Percentiles rank a stretch among this genome's conserved stretches.
Evolutionary conservation across 2,888 invertebrate species (phyloP).

Genomic region (Octodonta nipae): DNA sequence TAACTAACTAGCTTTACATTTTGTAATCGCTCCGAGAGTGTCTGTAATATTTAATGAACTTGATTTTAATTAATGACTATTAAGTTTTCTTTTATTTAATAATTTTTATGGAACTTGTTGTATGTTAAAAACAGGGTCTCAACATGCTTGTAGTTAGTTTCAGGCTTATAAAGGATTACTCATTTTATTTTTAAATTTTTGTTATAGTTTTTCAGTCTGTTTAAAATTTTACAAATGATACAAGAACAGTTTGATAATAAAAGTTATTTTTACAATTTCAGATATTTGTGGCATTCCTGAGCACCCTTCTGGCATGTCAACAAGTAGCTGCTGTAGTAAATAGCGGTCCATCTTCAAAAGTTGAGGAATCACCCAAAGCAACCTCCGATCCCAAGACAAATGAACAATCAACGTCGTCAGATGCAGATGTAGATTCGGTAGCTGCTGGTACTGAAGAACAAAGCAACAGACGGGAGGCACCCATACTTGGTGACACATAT

Average conservation of each 20-base stretch:
- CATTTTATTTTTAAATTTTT: no score
- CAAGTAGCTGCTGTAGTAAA: conserved; percentile 32
- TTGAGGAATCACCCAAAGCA: conserved; percentile 15
- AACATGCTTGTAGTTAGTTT: no score
- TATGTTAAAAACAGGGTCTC: no score
- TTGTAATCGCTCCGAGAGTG: no score
- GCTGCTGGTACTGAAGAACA: conserved; percentile 27
- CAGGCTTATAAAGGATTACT: no score
- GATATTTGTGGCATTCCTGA: conserved; percentile 27
- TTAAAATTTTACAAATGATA: no score
- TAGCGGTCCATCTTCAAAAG: conserved; percentile 20
- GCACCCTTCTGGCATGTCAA: conserved; percentile 24
- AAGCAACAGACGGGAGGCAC: conserved; percentile 30
- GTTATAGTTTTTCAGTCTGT: no score
- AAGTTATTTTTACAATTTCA: conserved; percentile 19
- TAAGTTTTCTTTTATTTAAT: no score
- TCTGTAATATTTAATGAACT: no score
- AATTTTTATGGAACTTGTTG: no score
- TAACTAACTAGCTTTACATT: no score
- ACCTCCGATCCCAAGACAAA: conserved; percentile 5
- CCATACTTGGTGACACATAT: conserved; percentile 34
- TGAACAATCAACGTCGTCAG: not conserved
- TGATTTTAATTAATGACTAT: no score
- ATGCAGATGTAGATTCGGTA: conserved; percentile 21
- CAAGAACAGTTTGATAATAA: not conserved